A percentile compares a stretch with the other conserved stretches of the same genome.
phyloP scores from a whole-genome alignment of 2,113 vertebrate species.

The Hassar affinis region DNA sequence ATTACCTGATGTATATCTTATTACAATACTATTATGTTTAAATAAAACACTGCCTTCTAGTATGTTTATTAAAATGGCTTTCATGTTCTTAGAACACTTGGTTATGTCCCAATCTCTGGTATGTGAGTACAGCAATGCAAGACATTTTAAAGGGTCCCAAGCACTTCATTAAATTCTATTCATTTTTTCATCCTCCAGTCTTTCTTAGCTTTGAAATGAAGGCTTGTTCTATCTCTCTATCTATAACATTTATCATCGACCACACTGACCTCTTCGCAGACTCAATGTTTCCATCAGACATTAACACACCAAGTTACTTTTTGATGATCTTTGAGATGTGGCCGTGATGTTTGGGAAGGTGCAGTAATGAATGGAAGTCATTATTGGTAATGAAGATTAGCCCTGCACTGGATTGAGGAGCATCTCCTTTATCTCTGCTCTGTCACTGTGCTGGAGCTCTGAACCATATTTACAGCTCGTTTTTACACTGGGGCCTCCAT shows the following conservation, averaged over 20 bases:
- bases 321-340: constrained; percentile 11
- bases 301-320: background rate
- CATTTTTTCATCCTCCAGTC: background rate
- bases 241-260: too few relatives aligned
- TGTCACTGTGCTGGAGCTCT: constrained; percentile 2
- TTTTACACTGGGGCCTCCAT: constrained; percentile 14
- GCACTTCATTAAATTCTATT: background rate
- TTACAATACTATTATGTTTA: background rate
- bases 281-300: background rate
- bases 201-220: too few relatives aligned
- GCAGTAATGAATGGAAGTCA: constrained; percentile 25
- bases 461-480: constrained; percentile 31
- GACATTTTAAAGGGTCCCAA: background rate
- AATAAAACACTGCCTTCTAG: background rate
- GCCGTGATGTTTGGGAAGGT: constrained; percentile 10
- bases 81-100: background rate
- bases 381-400: constrained; percentile 22
- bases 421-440: constrained; percentile 17
- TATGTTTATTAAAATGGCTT: background rate
- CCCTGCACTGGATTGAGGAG: constrained; percentile 13
- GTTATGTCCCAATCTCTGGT: background rate
- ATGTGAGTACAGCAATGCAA: background rate
- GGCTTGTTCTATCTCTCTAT: too few relatives aligned
- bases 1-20: too few relatives aligned
- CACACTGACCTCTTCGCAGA: background rate